Conservation (phyloP, 2,888 invertebrate genomes). For the Andrena trimmerana region DNA sequence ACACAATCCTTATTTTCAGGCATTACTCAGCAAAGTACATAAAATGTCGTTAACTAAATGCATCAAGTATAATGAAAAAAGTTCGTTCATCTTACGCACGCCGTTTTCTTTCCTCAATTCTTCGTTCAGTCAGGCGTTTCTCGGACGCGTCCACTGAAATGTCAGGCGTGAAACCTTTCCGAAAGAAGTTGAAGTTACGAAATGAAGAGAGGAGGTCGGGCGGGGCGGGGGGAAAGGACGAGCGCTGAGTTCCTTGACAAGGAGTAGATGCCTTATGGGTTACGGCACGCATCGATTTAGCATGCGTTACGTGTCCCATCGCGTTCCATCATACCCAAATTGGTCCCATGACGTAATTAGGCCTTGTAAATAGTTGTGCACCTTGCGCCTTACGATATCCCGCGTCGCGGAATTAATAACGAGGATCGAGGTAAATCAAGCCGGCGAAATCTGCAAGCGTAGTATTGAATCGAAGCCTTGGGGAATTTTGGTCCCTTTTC, state of each 20-base stretch:
- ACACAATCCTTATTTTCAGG: conserved; percentile 12
- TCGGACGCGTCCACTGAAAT: neutral
- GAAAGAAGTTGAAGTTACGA: neutral
- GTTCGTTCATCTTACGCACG: conserved; percentile 30
- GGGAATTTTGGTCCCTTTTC: too few species aligned
- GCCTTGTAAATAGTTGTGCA: conserved; percentile 43
- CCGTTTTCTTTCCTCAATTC: neutral
- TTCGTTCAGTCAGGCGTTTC: too few species aligned
- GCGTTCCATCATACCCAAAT: conserved; percentile 77
- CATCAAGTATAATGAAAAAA: neutral
- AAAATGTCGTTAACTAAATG: neutral
- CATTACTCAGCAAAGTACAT: neutral
- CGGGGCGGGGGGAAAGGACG: neutral
- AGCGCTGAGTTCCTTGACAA: conserved; percentile 23
- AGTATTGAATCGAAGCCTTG: neutral
- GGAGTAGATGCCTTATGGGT: conserved; percentile 49
- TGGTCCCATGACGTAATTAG: conserved; percentile 78
- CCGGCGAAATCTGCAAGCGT: neutral
- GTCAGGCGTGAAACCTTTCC: neutral
- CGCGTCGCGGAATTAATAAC: conserved; percentile 32
- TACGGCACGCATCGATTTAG: conserved; percentile 60
- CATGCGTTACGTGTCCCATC: conserved; percentile 52
- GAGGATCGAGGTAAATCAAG: conserved; percentile 1
- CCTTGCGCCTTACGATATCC: conserved; percentile 10
- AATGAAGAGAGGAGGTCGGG: neutral